These are phyloP conservation scores for Calliphora vomitoria DNA, from an alignment of 2,888 invertebrate species.

Conservation along the genomic window DNA sequence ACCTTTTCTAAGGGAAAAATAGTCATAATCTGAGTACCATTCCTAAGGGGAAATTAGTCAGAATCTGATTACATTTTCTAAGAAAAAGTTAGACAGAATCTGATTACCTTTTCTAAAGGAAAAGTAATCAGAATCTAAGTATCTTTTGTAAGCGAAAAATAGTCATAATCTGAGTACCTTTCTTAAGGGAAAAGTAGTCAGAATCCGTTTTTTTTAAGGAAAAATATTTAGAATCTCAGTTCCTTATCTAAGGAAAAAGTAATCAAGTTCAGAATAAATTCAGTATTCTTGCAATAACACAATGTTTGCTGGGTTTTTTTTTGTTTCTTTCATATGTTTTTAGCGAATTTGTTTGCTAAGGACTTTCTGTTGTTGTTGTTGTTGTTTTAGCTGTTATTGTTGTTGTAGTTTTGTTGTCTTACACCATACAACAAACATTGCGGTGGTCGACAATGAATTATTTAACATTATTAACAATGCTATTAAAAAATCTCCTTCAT, in stretches of 20 bases:
- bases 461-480: conserved; percentile 75
- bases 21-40: not conserved
- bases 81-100: not conserved
- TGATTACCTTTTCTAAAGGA: not conserved
- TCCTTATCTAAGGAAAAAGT: no score
- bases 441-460: conserved; percentile 75
- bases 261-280: no score
- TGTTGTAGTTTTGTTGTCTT: conserved; percentile 55
- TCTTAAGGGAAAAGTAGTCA: not conserved
- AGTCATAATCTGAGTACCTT: not conserved
- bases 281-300: no score
- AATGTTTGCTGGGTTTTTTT: conserved; percentile 26
- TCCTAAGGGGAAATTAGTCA: not conserved
- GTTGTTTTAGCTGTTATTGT: conserved; percentile 8
- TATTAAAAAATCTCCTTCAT: conserved; percentile 67
- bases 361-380: conserved; percentile 15
- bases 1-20: not conserved
- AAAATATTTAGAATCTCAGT: not conserved
- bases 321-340: conserved; percentile 3
- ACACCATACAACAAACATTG: conserved; percentile 63
- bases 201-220: no score
- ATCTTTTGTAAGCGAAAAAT: not conserved
- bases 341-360: conserved; percentile 29
- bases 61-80: not conserved
- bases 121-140: not conserved